Percentiles rank a stretch among this genome's conserved stretches.
Evolutionary conservation across 2,113 vertebrate genomes (phyloP).

Genomic region (Microcebus jonahi): DNA sequence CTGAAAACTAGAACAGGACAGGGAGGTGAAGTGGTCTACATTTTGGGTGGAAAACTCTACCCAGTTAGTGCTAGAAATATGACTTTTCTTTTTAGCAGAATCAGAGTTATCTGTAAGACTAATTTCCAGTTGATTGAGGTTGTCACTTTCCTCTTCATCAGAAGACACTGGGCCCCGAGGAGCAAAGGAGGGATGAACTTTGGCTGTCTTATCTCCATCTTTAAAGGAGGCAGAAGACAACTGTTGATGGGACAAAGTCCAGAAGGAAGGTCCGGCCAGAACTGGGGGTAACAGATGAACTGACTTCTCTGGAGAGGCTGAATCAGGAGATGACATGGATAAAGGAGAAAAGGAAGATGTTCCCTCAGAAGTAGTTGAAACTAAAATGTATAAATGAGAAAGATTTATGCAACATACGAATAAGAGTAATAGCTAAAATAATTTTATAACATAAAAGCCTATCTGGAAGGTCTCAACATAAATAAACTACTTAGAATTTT

Average conservation of each 20-base stretch:
- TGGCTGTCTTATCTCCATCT: conserved; percentile 41
- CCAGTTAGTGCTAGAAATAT: neutral
- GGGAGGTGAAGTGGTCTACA: neutral
- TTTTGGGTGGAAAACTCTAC: conserved; percentile 1
- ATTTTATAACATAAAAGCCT: conserved; percentile 18
- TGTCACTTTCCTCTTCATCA: conserved; percentile 50
- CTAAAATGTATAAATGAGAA: conserved; percentile 70
- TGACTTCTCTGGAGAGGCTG: conserved; percentile 52
- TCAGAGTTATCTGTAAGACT: conserved; percentile 48
- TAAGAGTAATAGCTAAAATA: conserved; percentile 44
- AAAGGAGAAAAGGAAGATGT: conserved; percentile 68
- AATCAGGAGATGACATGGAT: conserved; percentile 50
- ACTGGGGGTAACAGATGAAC: neutral
- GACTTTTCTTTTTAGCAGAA: neutral
- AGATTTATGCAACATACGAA: conserved; percentile 30
- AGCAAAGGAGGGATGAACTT: neutral
- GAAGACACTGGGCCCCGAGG: neutral
- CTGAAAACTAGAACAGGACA: neutral
- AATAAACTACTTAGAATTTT: conserved; percentile 37
- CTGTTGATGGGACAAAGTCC: conserved; percentile 37
- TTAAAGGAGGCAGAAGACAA: conserved; percentile 34
- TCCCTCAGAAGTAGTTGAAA: conserved; percentile 65
- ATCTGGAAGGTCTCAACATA: conserved; percentile 33
- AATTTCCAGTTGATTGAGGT: neutral
- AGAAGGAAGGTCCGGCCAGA: conserved; percentile 35